phyloP scores from a whole-genome alignment of 2,113 vertebrate species.

The Cairina moschata region DNA sequence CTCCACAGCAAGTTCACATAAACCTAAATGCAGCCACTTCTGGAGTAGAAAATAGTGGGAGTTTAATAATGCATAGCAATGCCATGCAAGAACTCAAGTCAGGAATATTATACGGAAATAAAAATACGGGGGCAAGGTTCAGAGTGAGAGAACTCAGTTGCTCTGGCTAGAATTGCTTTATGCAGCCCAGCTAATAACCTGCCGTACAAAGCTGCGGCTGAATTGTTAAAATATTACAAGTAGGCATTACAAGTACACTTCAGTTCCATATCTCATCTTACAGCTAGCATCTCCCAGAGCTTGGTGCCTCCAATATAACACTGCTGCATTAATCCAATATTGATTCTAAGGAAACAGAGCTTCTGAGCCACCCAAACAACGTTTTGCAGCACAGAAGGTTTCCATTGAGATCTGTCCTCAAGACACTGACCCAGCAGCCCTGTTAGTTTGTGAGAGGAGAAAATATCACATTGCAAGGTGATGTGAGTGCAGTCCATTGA shows the following conservation, averaged over 20 bases:
- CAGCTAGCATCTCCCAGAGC: constrained; percentile 5
- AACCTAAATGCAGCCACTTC: constrained; percentile 22
- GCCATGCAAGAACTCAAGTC: background rate
- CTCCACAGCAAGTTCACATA: background rate
- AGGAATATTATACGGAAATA: constrained; percentile 3
- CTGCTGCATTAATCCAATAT: background rate
- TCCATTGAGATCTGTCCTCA: background rate
- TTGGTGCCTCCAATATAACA: background rate
- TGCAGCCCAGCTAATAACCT: background rate
- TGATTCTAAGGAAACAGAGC: background rate
- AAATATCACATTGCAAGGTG: background rate
- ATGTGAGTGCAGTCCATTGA: background rate
- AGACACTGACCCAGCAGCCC: background rate
- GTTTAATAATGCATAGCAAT: constrained; percentile 42
- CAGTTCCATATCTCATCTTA: constrained; percentile 18
- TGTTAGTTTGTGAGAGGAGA: background rate
- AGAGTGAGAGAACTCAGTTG: background rate
- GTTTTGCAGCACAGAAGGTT: background rate
- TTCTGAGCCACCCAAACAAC: background rate
- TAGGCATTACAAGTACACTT: constrained; percentile 28
- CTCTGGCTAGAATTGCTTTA: constrained; percentile 16
- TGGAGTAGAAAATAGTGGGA: background rate
- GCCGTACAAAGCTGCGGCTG: constrained; percentile 7
- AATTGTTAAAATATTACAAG: constrained; percentile 51
- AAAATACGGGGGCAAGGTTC: constrained; percentile 35